Evolutionary conservation across 2,797 vertebrate species (phyloP).

Genomic region (Fistularia commersonii): DNA sequence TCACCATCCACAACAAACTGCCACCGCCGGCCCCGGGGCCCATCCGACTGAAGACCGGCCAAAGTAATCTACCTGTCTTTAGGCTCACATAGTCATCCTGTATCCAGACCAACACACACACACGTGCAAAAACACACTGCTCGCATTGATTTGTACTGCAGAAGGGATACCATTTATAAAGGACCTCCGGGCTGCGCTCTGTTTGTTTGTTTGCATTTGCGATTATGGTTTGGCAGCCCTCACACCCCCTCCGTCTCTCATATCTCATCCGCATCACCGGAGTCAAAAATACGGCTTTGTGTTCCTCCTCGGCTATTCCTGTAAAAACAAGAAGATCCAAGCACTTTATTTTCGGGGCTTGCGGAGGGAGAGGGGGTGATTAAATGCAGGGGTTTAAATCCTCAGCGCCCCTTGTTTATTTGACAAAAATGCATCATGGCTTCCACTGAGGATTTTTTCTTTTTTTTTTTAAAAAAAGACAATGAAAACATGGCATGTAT

Average conservation of each 20-base stretch:
- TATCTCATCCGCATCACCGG: slow-evolving; percentile 37
- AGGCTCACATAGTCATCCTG: slow-evolving; percentile 37
- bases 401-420: slow-evolving; percentile 16
- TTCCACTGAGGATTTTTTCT: slow-evolving; percentile 25
- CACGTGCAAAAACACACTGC: slow-evolving; percentile 37
- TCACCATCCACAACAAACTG: slow-evolving; percentile 18
- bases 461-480: too few species aligned
- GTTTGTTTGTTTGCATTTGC: slow-evolving; percentile 74
- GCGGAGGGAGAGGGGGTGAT: slow-evolving; percentile 7
- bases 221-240: slow-evolving; percentile 66
- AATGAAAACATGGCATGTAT: too few species aligned
- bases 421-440: slow-evolving; percentile 20
- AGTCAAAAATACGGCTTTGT: slow-evolving; percentile 55
- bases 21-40: slow-evolving; percentile 34
- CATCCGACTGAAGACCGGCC: slow-evolving; percentile 58
- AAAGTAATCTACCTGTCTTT: slow-evolving; percentile 66
- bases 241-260: slow-evolving; percentile 37
- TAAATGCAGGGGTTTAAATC: slow-evolving; percentile 24
- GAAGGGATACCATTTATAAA: slow-evolving; percentile 67
- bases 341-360: slow-evolving; percentile 43
- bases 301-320: slow-evolving; percentile 47
- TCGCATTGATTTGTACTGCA: slow-evolving; percentile 63
- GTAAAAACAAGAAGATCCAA: slow-evolving; percentile 51
- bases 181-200: slow-evolving; percentile 55
- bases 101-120: slow-evolving; percentile 25